Evolutionary conservation across 2,888 invertebrate genomes (phyloP).

Genomic region (Stegana nigrithorax): DNA sequence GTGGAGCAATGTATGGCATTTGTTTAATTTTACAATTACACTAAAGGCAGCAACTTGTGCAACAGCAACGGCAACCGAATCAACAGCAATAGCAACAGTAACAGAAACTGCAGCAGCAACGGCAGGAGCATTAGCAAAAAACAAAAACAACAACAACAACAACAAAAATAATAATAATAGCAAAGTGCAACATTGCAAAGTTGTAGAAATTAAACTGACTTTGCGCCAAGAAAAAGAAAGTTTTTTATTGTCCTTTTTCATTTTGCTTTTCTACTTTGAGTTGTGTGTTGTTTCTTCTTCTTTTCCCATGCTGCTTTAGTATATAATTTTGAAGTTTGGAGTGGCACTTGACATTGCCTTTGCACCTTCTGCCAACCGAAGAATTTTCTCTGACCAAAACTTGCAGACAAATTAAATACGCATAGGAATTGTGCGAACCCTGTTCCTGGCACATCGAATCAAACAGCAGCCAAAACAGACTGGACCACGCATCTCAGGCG

Average conservation of each 20-base stretch:
- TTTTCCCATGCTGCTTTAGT: background rate
- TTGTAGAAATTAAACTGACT: conserved; percentile 7
- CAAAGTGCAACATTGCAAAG: conserved; percentile 3
- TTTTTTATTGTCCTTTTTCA: background rate
- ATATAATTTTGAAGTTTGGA: background rate
- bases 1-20: no score
- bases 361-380: background rate
- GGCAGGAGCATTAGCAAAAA: no score
- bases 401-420: conserved; percentile 1
- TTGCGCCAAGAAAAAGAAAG: background rate
- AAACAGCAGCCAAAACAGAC: no score
- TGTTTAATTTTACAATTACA: no score
- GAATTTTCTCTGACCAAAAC: background rate
- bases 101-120: background rate
- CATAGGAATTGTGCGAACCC: no score
- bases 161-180: background rate
- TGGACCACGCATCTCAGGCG: no score
- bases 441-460: no score
- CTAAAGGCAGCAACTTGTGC: no score
- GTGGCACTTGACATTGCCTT: background rate
- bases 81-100: background rate
- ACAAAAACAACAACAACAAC: background rate
- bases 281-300: background rate
- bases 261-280: background rate
- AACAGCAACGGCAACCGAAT: no score